Conservation (phyloP, 2,888 invertebrate genomes). For the Copidosoma aretas region DNA sequence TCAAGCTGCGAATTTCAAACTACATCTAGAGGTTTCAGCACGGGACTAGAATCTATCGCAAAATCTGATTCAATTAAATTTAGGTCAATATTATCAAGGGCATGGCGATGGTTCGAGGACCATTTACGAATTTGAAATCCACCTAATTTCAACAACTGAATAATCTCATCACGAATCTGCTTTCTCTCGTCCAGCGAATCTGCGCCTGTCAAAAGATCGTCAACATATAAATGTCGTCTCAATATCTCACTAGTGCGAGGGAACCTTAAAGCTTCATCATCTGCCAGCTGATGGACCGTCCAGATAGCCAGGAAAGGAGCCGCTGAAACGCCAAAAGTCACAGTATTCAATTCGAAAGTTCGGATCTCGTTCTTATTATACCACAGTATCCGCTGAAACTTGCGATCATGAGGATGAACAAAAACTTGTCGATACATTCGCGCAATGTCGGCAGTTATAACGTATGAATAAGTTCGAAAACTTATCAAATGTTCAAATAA, state of each 20-base stretch:
- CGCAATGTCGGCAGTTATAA: slow-evolving; percentile 11
- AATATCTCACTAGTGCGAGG: neutral
- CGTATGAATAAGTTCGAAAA: slow-evolving; percentile 2
- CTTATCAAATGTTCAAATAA: neutral
- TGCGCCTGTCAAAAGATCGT: slow-evolving; percentile 15
- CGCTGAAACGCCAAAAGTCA: slow-evolving; percentile 8
- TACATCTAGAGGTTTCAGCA: slow-evolving; percentile 38
- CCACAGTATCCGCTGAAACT: slow-evolving; percentile 15
- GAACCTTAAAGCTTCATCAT: slow-evolving; percentile 10
- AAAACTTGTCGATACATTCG: slow-evolving; percentile 18
- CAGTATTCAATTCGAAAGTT: slow-evolving; percentile 1
- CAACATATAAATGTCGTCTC: slow-evolving; percentile 12
- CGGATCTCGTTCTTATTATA: neutral
- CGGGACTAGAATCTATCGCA: slow-evolving; percentile 16
- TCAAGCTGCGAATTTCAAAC: slow-evolving; percentile 37
- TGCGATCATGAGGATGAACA: neutral
- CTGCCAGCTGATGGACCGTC: slow-evolving; percentile 12
- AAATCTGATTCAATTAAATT: slow-evolving; percentile 11
- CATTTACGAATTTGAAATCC: slow-evolving; percentile 20
- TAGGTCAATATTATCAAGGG: slow-evolving; percentile 1
- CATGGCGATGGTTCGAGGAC: slow-evolving; percentile 18
- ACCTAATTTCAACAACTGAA: neutral
- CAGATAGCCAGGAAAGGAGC: slow-evolving; percentile 9
- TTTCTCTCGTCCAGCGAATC: neutral
- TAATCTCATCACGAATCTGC: slow-evolving; percentile 1